Evolutionary conservation across 2,888 invertebrate genomes (phyloP).

Genomic region (Nysson spinosus): DNA sequence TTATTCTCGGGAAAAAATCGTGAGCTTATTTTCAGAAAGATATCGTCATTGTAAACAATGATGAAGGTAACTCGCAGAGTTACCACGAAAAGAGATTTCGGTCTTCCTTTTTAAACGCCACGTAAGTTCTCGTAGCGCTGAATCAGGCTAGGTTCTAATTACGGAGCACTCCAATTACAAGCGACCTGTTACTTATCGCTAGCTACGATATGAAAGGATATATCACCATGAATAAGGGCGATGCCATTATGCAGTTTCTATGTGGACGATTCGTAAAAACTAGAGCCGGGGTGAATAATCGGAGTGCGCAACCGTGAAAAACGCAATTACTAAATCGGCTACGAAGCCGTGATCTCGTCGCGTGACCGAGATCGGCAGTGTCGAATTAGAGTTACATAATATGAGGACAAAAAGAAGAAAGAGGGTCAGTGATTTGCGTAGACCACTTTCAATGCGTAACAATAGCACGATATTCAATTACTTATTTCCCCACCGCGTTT

Average conservation of each 20-base stretch:
- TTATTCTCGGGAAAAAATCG: too few species aligned
- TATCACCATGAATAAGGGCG: slow-evolving; percentile 35
- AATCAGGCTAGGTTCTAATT: slow-evolving; percentile 19
- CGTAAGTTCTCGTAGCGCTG: too few species aligned
- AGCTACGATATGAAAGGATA: too few species aligned
- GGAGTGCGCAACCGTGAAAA: slow-evolving; percentile 1
- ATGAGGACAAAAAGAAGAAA: slow-evolving; percentile 26
- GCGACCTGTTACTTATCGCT: slow-evolving; percentile 5
- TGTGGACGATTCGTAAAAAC: slow-evolving; percentile 28
- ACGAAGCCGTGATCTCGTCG: slow-evolving; percentile 12
- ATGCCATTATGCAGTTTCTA: slow-evolving; percentile 32
- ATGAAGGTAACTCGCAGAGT: too few species aligned
- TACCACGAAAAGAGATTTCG: too few species aligned
- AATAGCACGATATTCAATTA: slow-evolving; percentile 57
- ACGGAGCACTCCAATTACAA: slow-evolving; percentile 6
- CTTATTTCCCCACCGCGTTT: slow-evolving; percentile 24
- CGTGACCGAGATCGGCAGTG: slow-evolving; percentile 23
- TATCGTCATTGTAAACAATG: too few species aligned
- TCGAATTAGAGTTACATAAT: slow-evolving; percentile 57
- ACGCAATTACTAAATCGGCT: slow-evolving; percentile 6
- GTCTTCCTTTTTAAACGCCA: too few species aligned
- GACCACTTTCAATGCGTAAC: slow-evolving; percentile 60
- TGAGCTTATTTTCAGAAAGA: too few species aligned
- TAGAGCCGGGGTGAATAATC: not conserved
- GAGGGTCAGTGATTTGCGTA: slow-evolving; percentile 63